phyloP scores from a whole-genome alignment of 2,113 vertebrate species.

The Chrysochloris asiatica region DNA sequence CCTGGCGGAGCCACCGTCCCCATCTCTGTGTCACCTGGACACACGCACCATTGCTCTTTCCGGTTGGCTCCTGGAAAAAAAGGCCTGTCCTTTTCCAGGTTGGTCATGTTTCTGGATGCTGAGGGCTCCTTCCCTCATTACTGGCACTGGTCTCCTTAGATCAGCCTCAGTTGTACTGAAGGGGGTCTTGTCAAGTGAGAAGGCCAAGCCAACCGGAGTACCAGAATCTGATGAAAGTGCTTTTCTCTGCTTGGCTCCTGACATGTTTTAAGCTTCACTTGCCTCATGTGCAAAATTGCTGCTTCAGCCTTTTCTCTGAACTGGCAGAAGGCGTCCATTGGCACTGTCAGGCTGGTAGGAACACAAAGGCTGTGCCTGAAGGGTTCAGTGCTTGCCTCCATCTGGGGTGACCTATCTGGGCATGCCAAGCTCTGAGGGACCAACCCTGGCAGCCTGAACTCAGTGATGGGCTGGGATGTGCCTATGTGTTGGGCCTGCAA shows the following conservation, averaged over 20 bases:
- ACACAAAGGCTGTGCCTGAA: background rate
- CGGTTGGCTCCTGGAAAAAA: background rate
- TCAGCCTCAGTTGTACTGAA: background rate
- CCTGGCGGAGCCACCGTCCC: background rate
- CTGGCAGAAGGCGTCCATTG: accelerated
- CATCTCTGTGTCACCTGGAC: too few relatives aligned
- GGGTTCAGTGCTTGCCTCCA: accelerated
- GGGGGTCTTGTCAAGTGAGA: accelerated
- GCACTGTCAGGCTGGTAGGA: background rate
- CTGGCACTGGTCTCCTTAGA: accelerated
- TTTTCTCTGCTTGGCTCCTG: too few relatives aligned
- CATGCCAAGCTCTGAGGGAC: accelerated
- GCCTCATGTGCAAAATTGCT: background rate
- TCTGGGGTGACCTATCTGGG: background rate
- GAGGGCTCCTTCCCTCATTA: background rate
- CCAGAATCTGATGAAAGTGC: accelerated
- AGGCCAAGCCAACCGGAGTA: accelerated
- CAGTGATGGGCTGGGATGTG: accelerated
- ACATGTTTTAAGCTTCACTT: background rate
- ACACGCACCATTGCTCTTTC: background rate
- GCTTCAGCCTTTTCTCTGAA: background rate
- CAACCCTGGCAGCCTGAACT: background rate
- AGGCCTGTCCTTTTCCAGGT: background rate
- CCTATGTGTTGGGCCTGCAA: accelerated
- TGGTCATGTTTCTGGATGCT: too few relatives aligned